Evolutionary conservation across 1,140 invertebrate species (phyloP), one percentile per base, ranked within the genome.

Genomic region (Halyomorpha halys): DNA sequence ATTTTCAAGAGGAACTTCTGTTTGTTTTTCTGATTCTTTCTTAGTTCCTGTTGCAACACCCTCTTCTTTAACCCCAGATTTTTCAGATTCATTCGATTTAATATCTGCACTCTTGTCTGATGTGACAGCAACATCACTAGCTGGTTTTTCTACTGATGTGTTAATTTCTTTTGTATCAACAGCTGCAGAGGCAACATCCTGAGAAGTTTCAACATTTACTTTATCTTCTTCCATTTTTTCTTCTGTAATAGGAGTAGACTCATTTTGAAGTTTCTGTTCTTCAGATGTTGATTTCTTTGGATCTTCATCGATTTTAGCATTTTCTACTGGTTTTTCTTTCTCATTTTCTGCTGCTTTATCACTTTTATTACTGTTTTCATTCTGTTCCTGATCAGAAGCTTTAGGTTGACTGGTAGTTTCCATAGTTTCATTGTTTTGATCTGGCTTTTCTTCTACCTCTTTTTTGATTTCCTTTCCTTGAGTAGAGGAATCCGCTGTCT

Each of bases 211-310:
- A 15, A 34, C 44, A 18, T 18, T 47, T 27, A 30, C 16, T 30
- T 59, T 51, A 61, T 67, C 60, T 21, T 25, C 21, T 16, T 54
- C 63, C 16, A 16, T 63, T 63, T 59, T 44, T 19, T 62, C 30
- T 47, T 30, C 51, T 9, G 16, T 18, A 23, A 30, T 30, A 30
- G 27, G 27, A 3, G 8, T 8, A n/a, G n/a, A n/a, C 8, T 30
- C 27, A 30, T 8, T 30, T 8, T 3, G 27, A 47, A 47, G 14
- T 4, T 47, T 47, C 14, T 47, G n/a, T n/a, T n/a, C 45, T 47
- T 16, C 45, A 5, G 45, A 16, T 47, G 45, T 47, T 47, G 15
- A 3, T 47, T 47, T 47, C 2, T 3, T 21, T 5, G 3, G 19
- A 23, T 25, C 3, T 25, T 25, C 34, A 9, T 66, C 44, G 18